Evolutionary conservation across 2,113 vertebrate species (phyloP).

Genomic region (Varanus salvator): DNA sequence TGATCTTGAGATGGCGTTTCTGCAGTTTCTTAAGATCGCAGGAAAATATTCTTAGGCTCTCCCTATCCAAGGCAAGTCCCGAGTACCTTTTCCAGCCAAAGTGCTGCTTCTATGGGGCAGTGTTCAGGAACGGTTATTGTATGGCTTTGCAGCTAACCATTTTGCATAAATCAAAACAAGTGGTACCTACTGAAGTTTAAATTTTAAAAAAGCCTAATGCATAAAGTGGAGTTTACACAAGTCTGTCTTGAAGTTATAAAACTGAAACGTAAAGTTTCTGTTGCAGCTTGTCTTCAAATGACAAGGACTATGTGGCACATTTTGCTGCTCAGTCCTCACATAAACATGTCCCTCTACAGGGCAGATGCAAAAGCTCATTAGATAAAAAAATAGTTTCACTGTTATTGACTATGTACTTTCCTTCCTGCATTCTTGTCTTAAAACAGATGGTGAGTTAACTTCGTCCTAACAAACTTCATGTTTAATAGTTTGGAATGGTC

Average conservation of each 20-base stretch:
- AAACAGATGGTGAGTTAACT: constrained; percentile 86
- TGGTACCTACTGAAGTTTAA: background rate
- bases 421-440: constrained; percentile 82
- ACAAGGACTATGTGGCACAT: background rate
- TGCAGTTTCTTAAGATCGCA: background rate
- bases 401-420: constrained; percentile 71
- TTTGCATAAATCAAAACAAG: background rate
- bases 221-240: background rate
- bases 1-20: background rate
- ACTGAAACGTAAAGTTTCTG: background rate
- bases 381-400: constrained; percentile 52
- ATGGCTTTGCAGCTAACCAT: background rate
- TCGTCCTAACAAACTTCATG: constrained; percentile 71
- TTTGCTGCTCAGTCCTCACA: background rate
- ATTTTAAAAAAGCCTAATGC: too few species aligned
- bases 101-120: background rate
- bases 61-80: background rate
- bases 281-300: constrained; percentile 9
- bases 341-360: background rate
- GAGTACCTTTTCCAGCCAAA: background rate
- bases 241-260: background rate
- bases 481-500: constrained; percentile 69
- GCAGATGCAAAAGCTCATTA: constrained; percentile 7
- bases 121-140: background rate
- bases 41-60: background rate